Percentiles rank a stretch among this genome's conserved stretches.
These are phyloP conservation scores for Vulpes ferrilata DNA, from an alignment of 2,113 vertebrate species.

Conservation along the genomic window DNA sequence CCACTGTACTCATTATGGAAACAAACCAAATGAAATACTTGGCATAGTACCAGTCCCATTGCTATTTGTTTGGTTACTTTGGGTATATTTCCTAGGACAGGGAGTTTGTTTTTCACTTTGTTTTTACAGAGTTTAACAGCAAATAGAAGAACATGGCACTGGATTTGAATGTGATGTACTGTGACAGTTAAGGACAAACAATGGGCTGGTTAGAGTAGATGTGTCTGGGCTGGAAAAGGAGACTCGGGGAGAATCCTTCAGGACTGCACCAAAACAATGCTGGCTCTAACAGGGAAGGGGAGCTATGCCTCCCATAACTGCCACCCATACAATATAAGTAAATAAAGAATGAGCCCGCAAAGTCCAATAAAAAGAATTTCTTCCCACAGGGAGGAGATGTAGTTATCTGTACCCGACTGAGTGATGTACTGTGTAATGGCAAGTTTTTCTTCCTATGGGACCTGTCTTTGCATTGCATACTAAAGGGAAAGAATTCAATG, in stretches of 20 bases:
- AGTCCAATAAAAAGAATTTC: constrained; percentile 47
- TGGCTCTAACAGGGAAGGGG: background rate
- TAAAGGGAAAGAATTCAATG: background rate
- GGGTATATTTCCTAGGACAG: background rate
- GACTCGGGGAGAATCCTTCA: background rate
- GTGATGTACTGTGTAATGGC: constrained; percentile 19
- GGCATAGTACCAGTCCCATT: background rate
- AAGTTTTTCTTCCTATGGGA: constrained; percentile 33
- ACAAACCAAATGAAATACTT: background rate
- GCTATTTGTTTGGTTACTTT: background rate
- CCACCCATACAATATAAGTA: background rate
- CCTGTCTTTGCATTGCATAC: constrained; percentile 44
- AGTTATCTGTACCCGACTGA: constrained; percentile 32
- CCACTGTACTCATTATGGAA: background rate
- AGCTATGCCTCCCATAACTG: background rate
- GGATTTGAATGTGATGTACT: background rate
- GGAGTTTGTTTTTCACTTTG: background rate
- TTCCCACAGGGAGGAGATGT: constrained; percentile 13
- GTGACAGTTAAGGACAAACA: background rate
- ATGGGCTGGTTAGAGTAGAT: background rate
- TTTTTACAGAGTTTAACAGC: background rate
- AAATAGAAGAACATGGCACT: background rate
- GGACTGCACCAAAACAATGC: background rate
- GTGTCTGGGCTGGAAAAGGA: background rate
- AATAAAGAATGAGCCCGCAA: background rate